Conservation (phyloP, 2,888 invertebrate genomes). For the Brassicogethes aeneus region DNA sequence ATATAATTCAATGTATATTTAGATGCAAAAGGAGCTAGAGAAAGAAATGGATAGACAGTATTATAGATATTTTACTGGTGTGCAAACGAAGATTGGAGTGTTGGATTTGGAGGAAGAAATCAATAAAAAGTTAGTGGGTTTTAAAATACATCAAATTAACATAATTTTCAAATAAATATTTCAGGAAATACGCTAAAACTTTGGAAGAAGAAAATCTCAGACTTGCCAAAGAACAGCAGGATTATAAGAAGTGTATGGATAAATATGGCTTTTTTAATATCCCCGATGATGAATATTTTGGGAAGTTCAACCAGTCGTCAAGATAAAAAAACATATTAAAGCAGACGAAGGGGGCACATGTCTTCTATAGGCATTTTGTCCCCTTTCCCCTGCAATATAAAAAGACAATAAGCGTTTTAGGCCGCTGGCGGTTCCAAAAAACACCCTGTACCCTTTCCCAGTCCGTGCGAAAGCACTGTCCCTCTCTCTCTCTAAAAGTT, state of each 20-base stretch:
- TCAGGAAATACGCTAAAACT: conserved; percentile 50
- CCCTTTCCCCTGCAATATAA: too few species aligned
- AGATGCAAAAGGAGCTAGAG: background rate
- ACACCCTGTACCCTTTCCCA: too few species aligned
- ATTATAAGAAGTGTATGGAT: conserved; percentile 61
- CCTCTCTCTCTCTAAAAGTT: too few species aligned
- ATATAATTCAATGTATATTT: background rate
- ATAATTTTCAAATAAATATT: background rate
- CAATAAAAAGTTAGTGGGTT: background rate
- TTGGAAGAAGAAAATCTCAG: conserved; percentile 65
- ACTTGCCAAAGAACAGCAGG: conserved; percentile 66
- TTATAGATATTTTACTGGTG: background rate
- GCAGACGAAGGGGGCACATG: too few species aligned
- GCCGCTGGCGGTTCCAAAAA: too few species aligned
- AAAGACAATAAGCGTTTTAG: too few species aligned
- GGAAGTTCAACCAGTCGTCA: conserved; percentile 82
- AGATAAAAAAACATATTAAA: too few species aligned
- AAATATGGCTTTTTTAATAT: conserved; percentile 68
- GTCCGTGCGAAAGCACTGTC: too few species aligned
- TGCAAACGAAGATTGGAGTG: background rate
- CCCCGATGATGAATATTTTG: conserved; percentile 71
- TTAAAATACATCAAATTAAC: background rate
- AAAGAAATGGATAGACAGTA: background rate
- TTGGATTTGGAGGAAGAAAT: background rate
- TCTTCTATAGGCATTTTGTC: too few species aligned